Conservation (phyloP, 53 echinoderm and acorn worm genomes). For the Astropecten irregularis region DNA sequence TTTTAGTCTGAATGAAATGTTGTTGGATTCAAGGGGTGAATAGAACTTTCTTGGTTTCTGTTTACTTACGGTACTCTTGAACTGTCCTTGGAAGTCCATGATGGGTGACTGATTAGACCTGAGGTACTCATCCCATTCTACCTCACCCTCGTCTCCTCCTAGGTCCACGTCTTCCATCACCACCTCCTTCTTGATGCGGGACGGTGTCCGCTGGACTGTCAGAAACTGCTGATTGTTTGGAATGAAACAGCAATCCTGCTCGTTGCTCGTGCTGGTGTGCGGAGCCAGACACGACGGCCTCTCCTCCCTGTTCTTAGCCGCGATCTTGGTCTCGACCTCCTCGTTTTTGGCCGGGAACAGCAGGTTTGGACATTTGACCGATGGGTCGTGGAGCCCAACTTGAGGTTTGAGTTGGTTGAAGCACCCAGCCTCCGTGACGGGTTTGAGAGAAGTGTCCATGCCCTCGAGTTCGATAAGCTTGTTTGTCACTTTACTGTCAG, state of each 20-base stretch:
- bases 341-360: slow-evolving; percentile 28
- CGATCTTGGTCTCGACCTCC: background rate
- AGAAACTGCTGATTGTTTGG: slow-evolving; percentile 78
- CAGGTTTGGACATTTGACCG: slow-evolving; percentile 14
- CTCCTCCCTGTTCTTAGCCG: background rate
- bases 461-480: slow-evolving; percentile 57
- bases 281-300: background rate
- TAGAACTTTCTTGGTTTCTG: no score
- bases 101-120: slow-evolving; percentile 81
- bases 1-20: no score
- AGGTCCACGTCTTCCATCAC: slow-evolving; percentile 48
- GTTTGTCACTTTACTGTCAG: slow-evolving; percentile 73
- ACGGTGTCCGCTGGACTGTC: slow-evolving; percentile 22
- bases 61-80: slow-evolving; percentile 94
- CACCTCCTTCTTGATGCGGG: slow-evolving; percentile 53
- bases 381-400: background rate
- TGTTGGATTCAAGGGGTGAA: no score
- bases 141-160: slow-evolving; percentile 73
- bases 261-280: slow-evolving; percentile 50
- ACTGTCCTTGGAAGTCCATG: slow-evolving; percentile 98
- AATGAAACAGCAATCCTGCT: slow-evolving; percentile 54
- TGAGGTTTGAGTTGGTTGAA: slow-evolving; percentile 45
- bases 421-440: background rate
- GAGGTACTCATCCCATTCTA: slow-evolving; percentile 83
- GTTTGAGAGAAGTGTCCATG: slow-evolving; percentile 2